These are phyloP conservation scores for Cryptus armator DNA, from an alignment of 2,888 invertebrate species.

Conservation along the genomic window DNA sequence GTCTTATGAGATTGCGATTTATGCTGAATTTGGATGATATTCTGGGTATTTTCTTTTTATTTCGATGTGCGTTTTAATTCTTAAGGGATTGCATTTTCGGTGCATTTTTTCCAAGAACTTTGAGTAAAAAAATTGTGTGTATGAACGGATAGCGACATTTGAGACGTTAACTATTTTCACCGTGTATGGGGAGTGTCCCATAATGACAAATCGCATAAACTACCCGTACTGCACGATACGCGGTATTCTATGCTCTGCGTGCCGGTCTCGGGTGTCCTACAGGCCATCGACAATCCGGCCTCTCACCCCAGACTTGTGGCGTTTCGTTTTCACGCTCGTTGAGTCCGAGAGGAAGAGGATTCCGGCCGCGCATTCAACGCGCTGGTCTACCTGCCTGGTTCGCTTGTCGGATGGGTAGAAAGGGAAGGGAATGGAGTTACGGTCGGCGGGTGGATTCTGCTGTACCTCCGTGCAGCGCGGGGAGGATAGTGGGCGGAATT, in stretches of 20 bases:
- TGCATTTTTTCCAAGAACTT: background rate
- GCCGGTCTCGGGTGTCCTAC: conserved; percentile 49
- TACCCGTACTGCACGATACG: conserved; percentile 36
- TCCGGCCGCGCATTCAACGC: conserved; percentile 63
- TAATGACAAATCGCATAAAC: conserved; percentile 49
- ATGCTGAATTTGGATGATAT: no score
- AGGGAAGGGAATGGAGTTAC: conserved; percentile 59
- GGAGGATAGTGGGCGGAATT: conserved; percentile 83
- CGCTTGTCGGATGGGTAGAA: conserved; percentile 62
- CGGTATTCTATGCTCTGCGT: conserved; percentile 30
- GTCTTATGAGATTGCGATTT: background rate
- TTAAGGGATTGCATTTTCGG: background rate
- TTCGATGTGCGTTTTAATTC: no score
- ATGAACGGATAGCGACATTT: background rate
- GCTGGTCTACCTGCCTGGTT: conserved; percentile 64
- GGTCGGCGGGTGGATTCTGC: conserved; percentile 57
- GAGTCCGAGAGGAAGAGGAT: conserved; percentile 72
- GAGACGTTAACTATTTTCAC: conserved; percentile 4
- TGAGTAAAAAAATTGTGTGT: background rate
- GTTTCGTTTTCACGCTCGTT: conserved; percentile 77
- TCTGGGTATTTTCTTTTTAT: no score
- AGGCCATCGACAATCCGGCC: conserved; percentile 50
- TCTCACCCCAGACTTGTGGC: conserved; percentile 59
- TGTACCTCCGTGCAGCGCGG: conserved; percentile 48
- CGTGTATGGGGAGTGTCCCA: background rate